Percentiles rank a stretch among this genome's conserved stretches.
Evolutionary conservation across 2,888 invertebrate genomes (phyloP).

Genomic region (Apotomis betuletana): DNA sequence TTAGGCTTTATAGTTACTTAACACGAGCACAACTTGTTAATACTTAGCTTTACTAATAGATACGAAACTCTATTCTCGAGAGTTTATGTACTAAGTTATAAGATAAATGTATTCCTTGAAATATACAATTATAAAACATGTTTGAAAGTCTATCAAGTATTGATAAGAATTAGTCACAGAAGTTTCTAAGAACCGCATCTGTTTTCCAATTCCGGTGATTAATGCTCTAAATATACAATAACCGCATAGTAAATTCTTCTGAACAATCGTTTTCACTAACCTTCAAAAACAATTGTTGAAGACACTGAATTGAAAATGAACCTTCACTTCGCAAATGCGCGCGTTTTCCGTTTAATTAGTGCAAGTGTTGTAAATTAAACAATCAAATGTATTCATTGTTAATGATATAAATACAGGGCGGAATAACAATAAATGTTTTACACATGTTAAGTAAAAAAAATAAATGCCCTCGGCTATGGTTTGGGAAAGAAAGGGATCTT

Average conservation of each 20-base stretch:
- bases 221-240: conserved; percentile 6
- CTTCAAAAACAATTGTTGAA: conserved; percentile 31
- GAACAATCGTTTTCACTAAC: conserved; percentile 19
- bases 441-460: too few relatives aligned
- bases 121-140: background rate
- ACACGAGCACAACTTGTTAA: too few relatives aligned
- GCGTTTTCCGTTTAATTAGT: background rate
- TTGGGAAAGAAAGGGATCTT: too few relatives aligned
- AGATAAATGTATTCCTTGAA: background rate
- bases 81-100: too few relatives aligned
- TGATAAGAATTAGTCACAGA: conserved; percentile 8
- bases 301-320: conserved; percentile 2
- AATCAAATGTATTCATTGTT: background rate
- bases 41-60: too few relatives aligned
- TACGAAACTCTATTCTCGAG: too few relatives aligned
- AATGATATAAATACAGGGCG: too few relatives aligned
- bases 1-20: too few relatives aligned
- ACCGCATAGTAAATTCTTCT: background rate
- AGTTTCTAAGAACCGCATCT: conserved; percentile 30
- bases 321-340: conserved; percentile 13
- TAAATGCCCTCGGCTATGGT: too few relatives aligned
- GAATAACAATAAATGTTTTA: too few relatives aligned
- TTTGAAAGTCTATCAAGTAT: background rate
- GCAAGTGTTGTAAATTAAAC: background rate
- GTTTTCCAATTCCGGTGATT: conserved; percentile 18